A percentile compares a stretch with the other conserved stretches of the same genome.
These are phyloP conservation scores for Chaenodraco wilsoni DNA, from an alignment of 2,797 vertebrate genomes.

Conservation along the genomic window DNA sequence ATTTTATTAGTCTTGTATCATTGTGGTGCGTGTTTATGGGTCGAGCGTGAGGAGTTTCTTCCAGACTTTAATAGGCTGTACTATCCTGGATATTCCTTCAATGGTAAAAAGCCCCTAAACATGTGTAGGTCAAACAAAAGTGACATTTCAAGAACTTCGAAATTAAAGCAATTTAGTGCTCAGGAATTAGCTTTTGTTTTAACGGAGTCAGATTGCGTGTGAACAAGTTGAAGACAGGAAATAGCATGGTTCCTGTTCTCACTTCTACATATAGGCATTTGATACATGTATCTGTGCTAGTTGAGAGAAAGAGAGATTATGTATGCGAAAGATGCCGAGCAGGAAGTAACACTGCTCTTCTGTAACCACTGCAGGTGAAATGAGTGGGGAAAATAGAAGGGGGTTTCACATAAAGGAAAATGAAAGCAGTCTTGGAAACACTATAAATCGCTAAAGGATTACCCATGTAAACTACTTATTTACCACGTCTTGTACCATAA, in stretches of 20 bases:
- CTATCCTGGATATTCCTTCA: conserved; percentile 19
- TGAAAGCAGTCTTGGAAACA: conserved; percentile 55
- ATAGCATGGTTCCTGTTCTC: conserved; percentile 71
- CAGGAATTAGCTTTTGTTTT: conserved; percentile 27
- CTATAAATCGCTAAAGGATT: conserved; percentile 32
- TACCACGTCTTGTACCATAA: conserved; percentile 21
- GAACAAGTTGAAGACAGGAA: conserved; percentile 76
- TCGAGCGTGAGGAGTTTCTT: conserved; percentile 47
- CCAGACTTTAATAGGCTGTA: conserved; percentile 25
- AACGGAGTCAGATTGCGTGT: conserved; percentile 31
- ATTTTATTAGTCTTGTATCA: conserved; percentile 63
- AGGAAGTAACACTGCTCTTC: conserved; percentile 69
- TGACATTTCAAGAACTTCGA: neutral
- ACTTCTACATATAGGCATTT: conserved; percentile 66
- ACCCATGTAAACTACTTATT: conserved; percentile 21
- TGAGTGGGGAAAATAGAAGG: conserved; percentile 14
- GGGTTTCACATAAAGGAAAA: conserved; percentile 49
- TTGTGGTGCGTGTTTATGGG: conserved; percentile 56
- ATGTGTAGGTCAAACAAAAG: neutral
- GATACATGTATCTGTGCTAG: conserved; percentile 56
- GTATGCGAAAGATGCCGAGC: conserved; percentile 49
- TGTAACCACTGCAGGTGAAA: conserved; percentile 72
- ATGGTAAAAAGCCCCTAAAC: conserved; percentile 12
- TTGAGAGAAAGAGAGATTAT: conserved; percentile 41
- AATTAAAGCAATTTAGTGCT: conserved; percentile 19